Base-by-base conservation (phyloP, 2,888 invertebrate genomes). In the Drosophila formosana region DNA sequence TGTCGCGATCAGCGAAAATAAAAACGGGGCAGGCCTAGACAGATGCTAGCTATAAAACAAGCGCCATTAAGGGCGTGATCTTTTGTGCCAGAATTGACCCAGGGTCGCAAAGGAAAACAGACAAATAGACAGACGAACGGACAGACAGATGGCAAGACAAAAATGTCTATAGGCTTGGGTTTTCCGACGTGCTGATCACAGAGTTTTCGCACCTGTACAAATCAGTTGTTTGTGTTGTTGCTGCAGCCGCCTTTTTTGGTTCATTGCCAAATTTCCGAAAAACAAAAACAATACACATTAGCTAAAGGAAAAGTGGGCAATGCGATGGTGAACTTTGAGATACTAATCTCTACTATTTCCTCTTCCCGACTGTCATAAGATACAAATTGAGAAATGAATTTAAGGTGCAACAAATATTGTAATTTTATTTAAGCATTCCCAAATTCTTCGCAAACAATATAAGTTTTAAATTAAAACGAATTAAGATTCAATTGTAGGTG, bases 201-300 rank as follows among this genome's bases (percentile, higher is more conserved):
- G 89, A 68, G 66, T 82, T 89, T 89, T 89, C 89, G 70, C 88
- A 89, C 88, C 88, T 89, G 88, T 75, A 83, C 75, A 88, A 76
- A 73, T 82, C 68, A 66, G 52, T 70, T 70, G 51, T 70, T 69
- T 32, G 75, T 66, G 32, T 53, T 57, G 41, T 58, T 66, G 50
- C 18, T 78, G 43, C 53, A 72, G 37, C 13, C 28, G 63, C 67
- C 72, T 82, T 78, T 82, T 78, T 89, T 86, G 89, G 88, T 80
- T 77, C 82, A 87, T 70, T 89, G 86, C 86, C 89, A 89, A 89
- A 89, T 72, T 60, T 65, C 72, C 62, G 34, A 65, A 52, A 64
- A 57, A 66, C 30, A 73, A 56, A 43, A 73, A 50, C 49, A 66
- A 34, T 41, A 50, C 3, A 52, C 3, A 30, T 63, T 66, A 66